Evolutionary conservation across 1,140 invertebrate genomes (phyloP).

Genomic region (Heliconius congener): DNA sequence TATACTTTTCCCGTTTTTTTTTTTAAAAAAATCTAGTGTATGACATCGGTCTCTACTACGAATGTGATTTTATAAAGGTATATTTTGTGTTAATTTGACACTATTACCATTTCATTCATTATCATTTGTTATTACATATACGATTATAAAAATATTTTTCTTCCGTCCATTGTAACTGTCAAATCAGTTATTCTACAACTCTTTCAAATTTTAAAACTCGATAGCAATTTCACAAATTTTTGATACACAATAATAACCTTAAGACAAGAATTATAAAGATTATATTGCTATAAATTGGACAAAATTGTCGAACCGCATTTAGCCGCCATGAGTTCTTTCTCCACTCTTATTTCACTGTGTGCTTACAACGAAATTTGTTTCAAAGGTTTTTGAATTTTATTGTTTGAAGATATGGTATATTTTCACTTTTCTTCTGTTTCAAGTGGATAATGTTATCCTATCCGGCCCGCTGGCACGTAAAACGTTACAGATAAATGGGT

Average conservation of each 20-base stretch:
- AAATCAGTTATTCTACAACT: background rate
- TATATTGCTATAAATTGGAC: background rate
- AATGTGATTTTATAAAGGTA: background rate
- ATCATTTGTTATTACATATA: background rate
- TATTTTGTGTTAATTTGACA: background rate
- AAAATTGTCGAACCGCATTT: conserved; percentile 43
- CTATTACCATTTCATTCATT: background rate
- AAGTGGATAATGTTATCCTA: conserved; percentile 59
- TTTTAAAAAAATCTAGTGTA: too few relatives aligned
- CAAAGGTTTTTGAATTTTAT: background rate
- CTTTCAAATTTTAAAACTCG: background rate
- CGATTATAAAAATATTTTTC: background rate
- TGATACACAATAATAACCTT: background rate
- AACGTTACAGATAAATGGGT: conserved; percentile 74
- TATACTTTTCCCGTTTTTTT: too few relatives aligned
- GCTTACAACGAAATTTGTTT: conserved; percentile 15
- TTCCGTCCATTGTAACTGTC: background rate
- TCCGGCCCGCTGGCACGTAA: conserved; percentile 62
- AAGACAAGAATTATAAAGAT: background rate
- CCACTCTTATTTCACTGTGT: conserved; percentile 60
- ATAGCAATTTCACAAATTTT: background rate
- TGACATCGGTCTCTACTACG: too few relatives aligned
- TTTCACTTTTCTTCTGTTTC: conserved; percentile 33
- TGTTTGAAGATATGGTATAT: background rate
- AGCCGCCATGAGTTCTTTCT: conserved; percentile 51